A percentile compares a stretch with the other conserved stretches of the same genome.
Conservation (phyloP, 2,888 invertebrate species). For the Agrilus biguttatus region DNA sequence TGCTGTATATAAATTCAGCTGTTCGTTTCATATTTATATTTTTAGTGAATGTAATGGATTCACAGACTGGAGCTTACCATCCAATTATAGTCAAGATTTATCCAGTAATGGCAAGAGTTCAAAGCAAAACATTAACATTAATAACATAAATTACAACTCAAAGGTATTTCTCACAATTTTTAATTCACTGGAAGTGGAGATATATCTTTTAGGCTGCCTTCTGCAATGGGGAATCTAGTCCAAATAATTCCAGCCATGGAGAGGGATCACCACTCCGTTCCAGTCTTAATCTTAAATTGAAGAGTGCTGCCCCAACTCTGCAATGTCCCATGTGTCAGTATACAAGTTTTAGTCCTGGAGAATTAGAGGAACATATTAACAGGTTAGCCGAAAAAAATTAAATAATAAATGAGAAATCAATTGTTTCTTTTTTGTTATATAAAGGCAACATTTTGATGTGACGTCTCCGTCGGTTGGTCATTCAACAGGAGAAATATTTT, state of each 20-base stretch:
- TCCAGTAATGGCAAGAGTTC: constrained; percentile 9
- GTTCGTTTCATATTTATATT: constrained; percentile 5
- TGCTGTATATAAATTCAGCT: neutral
- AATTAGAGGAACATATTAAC: constrained; percentile 72
- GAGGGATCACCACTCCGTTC: constrained; percentile 63
- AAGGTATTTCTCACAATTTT: constrained; percentile 18
- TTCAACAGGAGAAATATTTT: constrained; percentile 41
- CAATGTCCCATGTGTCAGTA: constrained; percentile 68
- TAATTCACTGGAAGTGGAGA: too few relatives aligned
- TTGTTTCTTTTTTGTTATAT: constrained; percentile 5
- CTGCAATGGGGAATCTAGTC: constrained; percentile 24
- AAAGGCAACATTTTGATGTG: constrained; percentile 63
- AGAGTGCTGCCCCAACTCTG: constrained; percentile 38
- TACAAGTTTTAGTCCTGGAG: constrained; percentile 55
- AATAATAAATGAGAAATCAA: too few relatives aligned
- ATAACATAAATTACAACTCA: constrained; percentile 29
- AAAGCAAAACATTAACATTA: constrained; percentile 21
- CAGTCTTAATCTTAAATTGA: constrained; percentile 53
- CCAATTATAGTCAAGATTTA: constrained; percentile 9
- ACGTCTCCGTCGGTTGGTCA: constrained; percentile 52
- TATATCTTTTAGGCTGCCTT: constrained; percentile 17
- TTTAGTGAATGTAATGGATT: constrained; percentile 22
- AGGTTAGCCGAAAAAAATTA: constrained; percentile 16
- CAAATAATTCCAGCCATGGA: constrained; percentile 38
- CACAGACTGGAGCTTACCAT: constrained; percentile 9